These are phyloP conservation scores for Rhinolophus sinicus DNA, from an alignment of 2,113 vertebrate genomes.

Conservation along the genomic window DNA sequence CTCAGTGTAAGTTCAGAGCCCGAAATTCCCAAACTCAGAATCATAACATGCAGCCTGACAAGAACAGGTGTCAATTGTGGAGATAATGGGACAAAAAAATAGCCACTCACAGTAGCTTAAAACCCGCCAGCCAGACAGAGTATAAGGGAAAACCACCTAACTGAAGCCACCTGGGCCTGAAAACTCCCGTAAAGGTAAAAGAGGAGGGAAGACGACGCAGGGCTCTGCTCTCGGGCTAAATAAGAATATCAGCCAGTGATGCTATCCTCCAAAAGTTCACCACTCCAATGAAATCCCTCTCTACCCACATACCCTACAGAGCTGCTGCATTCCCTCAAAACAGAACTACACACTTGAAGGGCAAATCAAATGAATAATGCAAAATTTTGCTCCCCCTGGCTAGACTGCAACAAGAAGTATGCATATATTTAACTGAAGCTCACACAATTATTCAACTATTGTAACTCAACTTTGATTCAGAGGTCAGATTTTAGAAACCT, in stretches of 20 bases:
- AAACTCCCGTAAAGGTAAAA: background rate
- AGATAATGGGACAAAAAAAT: too few species aligned
- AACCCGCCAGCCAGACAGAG: background rate
- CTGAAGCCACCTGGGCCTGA: background rate
- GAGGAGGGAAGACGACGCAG: too few species aligned
- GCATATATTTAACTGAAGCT: background rate
- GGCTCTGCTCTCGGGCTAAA: too few species aligned
- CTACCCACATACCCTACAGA: background rate
- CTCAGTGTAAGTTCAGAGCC: background rate
- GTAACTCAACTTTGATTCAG: background rate
- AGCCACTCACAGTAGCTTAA: background rate
- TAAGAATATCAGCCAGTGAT: background rate
- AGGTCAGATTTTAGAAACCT: constrained; percentile 31
- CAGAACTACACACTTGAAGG: background rate
- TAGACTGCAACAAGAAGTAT: background rate
- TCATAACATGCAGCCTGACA: background rate
- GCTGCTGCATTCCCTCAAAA: background rate
- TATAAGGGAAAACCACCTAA: background rate
- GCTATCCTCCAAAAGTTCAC: background rate
- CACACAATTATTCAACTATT: background rate
- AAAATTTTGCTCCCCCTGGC: background rate
- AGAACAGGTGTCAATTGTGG: background rate
- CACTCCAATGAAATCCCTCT: background rate
- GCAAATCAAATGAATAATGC: constrained; percentile 10
- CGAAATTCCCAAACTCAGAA: background rate